Evolutionary conservation across 2,888 invertebrate species (phyloP), one percentile per base, ranked within the genome.

Genomic region (Melanophora roralis): DNA sequence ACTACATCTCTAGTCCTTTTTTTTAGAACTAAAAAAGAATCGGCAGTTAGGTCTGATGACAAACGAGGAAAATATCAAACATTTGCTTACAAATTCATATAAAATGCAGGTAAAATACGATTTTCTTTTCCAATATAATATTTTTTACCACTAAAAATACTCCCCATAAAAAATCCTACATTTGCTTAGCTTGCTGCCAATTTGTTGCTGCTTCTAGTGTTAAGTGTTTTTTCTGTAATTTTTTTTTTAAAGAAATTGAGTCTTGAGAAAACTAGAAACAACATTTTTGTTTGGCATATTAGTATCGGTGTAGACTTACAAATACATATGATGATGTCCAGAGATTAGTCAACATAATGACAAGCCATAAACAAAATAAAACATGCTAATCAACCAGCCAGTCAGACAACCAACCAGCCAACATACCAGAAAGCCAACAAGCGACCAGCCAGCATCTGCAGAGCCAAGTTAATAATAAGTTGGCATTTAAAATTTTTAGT

Each of bases 401-500:
- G 14, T 45, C 53, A 60, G 47, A 47, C 47, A 81, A 62, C 36
- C 62, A 65, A 49, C 38, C 59, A 79, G 16, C 53, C 45, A 71
- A 78, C 62, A 59, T 64, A 71, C 67, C 67, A 72, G 67, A 47
- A 62, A 73, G 38, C 47, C 68, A 74, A 14, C 60, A 69, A 45
- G 27, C n/a, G n/a, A n/a, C n/a, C 49, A 77, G 60, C 40, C 81
- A 81, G 77, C 76, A 76, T 77, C 77, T 78, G 79, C 82, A 79
- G 83, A 79, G 83, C 78, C 84, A 84, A 84, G 83, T 85, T 81
- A 79, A 77, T 51, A 71, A 60, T 45, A 69, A 81, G 65, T 75
- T 81, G 78, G 62, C 76, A 78, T 80, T 75, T 78, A 76, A 75
- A n/a, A 75, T 82, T 82, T 74, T 87, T 86, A 87, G 87, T 88